Evolutionary conservation across 2,797 vertebrate genomes (phyloP).

Genomic region (Apogon talboti): DNA sequence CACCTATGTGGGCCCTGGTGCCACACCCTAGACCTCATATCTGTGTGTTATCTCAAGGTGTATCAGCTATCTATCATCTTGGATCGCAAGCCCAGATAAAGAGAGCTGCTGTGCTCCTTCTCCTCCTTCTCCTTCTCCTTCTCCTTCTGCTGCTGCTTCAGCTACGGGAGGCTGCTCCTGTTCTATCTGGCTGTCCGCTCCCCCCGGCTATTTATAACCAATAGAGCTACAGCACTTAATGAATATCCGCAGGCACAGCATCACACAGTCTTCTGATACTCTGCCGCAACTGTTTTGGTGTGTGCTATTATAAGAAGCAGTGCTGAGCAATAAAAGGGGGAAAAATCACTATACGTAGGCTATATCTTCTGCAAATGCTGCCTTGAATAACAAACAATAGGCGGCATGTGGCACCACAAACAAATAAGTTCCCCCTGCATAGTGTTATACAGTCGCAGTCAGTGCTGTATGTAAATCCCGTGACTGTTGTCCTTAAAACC

Average conservation of each 20-base stretch:
- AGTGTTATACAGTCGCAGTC: too few species aligned
- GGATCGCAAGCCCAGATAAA: slow-evolving; percentile 58
- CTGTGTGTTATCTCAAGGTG: slow-evolving; percentile 55
- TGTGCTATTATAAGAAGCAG: slow-evolving; percentile 34
- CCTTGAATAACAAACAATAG: slow-evolving; percentile 59
- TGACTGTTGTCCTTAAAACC: slow-evolving; percentile 34
- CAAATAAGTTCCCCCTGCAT: slow-evolving; percentile 41
- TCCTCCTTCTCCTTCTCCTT: slow-evolving; percentile 8
- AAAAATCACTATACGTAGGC: slow-evolving; percentile 1
- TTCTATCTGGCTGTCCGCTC: slow-evolving; percentile 57
- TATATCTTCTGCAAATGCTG: slow-evolving; percentile 41
- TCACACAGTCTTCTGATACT: slow-evolving; percentile 61
- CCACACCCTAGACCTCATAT: slow-evolving; percentile 68
- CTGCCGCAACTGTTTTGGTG: slow-evolving; percentile 40
- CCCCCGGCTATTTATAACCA: slow-evolving; percentile 81
- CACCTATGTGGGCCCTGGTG: slow-evolving; percentile 11
- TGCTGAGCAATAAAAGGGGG: slow-evolving; percentile 22
- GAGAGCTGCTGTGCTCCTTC: slow-evolving; percentile 36
- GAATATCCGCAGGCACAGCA: slow-evolving; percentile 75
- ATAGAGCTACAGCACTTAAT: slow-evolving; percentile 76
- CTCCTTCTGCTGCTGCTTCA: slow-evolving; percentile 31
- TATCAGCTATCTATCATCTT: slow-evolving; percentile 65
- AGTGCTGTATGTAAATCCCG: slow-evolving; percentile 45
- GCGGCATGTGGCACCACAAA: slow-evolving; percentile 31
- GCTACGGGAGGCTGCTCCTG: slow-evolving; percentile 54